A percentile compares a stretch with the other conserved stretches of the same genome.
These are phyloP conservation scores for Scaptomyza parva DNA, from an alignment of 2,888 invertebrate species.

Conservation along the genomic window DNA sequence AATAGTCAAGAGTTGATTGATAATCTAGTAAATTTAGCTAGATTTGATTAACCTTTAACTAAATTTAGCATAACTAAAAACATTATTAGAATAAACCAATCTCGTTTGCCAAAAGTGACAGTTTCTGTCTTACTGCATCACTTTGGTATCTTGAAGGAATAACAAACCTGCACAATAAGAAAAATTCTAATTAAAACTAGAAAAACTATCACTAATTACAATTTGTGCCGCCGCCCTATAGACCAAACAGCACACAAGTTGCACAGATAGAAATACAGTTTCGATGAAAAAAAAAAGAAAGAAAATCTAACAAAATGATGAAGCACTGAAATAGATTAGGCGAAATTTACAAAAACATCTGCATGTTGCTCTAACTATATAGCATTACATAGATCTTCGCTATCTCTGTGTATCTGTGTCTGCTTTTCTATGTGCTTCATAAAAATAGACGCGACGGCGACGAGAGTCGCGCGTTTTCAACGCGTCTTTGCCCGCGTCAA, in stretches of 20 bases:
- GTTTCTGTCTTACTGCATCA: slow-evolving; percentile 51
- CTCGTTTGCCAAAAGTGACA: slow-evolving; percentile 19
- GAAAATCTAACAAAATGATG: slow-evolving; percentile 49
- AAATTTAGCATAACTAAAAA: background rate
- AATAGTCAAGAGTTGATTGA: too few relatives aligned
- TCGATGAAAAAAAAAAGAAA: slow-evolving; percentile 41
- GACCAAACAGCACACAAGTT: slow-evolving; percentile 37
- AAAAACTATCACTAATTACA: slow-evolving; percentile 73
- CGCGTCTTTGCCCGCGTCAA: slow-evolving; percentile 79
- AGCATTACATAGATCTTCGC: slow-evolving; percentile 33
- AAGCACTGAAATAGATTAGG: slow-evolving; percentile 72
- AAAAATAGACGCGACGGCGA: slow-evolving; percentile 68
- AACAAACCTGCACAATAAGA: slow-evolving; percentile 47
- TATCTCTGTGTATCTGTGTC: slow-evolving; percentile 37
- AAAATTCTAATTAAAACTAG: slow-evolving; percentile 68
- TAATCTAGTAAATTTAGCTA: too few relatives aligned
- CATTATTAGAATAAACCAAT: slow-evolving; percentile 19
- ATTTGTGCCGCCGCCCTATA: slow-evolving; percentile 71
- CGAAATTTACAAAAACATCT: slow-evolving; percentile 59
- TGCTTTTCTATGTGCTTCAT: slow-evolving; percentile 46
- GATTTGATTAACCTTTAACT: too few relatives aligned
- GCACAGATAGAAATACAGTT: slow-evolving; percentile 52
- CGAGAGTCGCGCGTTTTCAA: slow-evolving; percentile 65
- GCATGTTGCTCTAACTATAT: slow-evolving; percentile 39
- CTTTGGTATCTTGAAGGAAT: slow-evolving; percentile 60